Evolutionary conservation across 2,113 vertebrate species (phyloP).

Genomic region (Probosciger aterrimus): DNA sequence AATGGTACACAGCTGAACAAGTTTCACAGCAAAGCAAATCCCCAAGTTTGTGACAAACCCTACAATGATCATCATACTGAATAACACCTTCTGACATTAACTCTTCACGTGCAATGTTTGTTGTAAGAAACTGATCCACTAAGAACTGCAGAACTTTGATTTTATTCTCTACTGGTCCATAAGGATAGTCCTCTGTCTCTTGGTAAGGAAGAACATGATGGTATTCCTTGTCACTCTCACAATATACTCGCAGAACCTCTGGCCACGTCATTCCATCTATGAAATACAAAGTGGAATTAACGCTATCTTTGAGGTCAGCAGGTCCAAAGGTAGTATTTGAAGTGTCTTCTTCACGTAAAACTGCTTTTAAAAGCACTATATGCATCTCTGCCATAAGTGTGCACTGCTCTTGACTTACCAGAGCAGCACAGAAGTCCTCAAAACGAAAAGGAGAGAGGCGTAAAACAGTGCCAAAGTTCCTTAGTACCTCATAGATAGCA

Average conservation of each 20-base stretch:
- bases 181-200: slow-evolving; percentile 94
- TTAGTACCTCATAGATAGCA: slow-evolving; percentile 93
- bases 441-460: slow-evolving; percentile 96
- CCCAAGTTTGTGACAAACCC: slow-evolving; percentile 96
- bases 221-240: slow-evolving; percentile 94
- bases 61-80: slow-evolving; percentile 96
- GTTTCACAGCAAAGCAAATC: slow-evolving; percentile 98
- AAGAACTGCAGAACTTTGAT: slow-evolving; percentile 96
- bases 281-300: slow-evolving; percentile 96
- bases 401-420: slow-evolving; percentile 95
- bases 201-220: slow-evolving; percentile 90
- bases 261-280: slow-evolving; percentile 99
- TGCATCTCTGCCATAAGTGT: slow-evolving; percentile 96
- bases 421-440: slow-evolving; percentile 96
- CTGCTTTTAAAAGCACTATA: slow-evolving; percentile 90
- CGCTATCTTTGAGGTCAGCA: slow-evolving; percentile 96
- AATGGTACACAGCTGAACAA: slow-evolving; percentile 94
- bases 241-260: slow-evolving; percentile 94
- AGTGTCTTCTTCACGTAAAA: slow-evolving; percentile 95
- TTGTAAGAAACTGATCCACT: slow-evolving; percentile 97
- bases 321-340: slow-evolving; percentile 98
- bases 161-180: slow-evolving; percentile 90
- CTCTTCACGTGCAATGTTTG: slow-evolving; percentile 96
- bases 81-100: slow-evolving; percentile 96
- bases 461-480: slow-evolving; percentile 94